Evolutionary conservation across 2,888 invertebrate genomes (phyloP).

Genomic region (Ophion slaviceki): DNA sequence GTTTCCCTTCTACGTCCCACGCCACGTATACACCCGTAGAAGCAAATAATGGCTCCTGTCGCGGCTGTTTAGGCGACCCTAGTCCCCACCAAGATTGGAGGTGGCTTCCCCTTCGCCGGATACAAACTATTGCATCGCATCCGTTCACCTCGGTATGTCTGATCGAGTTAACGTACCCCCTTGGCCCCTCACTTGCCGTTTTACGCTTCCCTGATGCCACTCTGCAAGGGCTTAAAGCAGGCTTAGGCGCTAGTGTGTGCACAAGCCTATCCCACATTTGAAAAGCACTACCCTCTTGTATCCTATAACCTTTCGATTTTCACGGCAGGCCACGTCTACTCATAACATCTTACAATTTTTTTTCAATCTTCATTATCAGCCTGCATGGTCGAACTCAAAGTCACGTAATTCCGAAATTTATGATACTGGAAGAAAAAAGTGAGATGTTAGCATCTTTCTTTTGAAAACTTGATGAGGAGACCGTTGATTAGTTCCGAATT

Average conservation of each 20-base stretch:
- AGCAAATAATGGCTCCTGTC: slow-evolving; percentile 79
- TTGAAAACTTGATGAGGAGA: background rate
- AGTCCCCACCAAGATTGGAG: slow-evolving; percentile 76
- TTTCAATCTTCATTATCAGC: background rate
- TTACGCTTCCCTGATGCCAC: slow-evolving; percentile 60
- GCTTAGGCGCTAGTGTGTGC: slow-evolving; percentile 37
- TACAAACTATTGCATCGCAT: slow-evolving; percentile 79
- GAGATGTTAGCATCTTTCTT: no score
- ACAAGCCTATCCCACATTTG: slow-evolving; percentile 22
- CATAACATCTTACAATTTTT: background rate
- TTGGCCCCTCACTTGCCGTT: slow-evolving; percentile 50
- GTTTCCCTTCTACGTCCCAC: slow-evolving; percentile 5
- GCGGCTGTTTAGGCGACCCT: slow-evolving; percentile 77
- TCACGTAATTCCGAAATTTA: background rate
- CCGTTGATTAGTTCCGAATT: background rate
- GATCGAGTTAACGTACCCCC: slow-evolving; percentile 77
- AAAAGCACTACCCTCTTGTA: slow-evolving; percentile 38
- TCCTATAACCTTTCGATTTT: slow-evolving; percentile 41
- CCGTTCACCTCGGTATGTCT: slow-evolving; percentile 77
- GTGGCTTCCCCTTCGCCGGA: slow-evolving; percentile 77
- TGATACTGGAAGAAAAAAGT: background rate
- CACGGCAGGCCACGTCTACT: background rate
- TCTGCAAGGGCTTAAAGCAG: slow-evolving; percentile 52
- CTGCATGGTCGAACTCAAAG: background rate
- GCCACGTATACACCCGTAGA: slow-evolving; percentile 37